Evolutionary conservation across 2,888 invertebrate species (phyloP).

Genomic region (Sinelater perroti): DNA sequence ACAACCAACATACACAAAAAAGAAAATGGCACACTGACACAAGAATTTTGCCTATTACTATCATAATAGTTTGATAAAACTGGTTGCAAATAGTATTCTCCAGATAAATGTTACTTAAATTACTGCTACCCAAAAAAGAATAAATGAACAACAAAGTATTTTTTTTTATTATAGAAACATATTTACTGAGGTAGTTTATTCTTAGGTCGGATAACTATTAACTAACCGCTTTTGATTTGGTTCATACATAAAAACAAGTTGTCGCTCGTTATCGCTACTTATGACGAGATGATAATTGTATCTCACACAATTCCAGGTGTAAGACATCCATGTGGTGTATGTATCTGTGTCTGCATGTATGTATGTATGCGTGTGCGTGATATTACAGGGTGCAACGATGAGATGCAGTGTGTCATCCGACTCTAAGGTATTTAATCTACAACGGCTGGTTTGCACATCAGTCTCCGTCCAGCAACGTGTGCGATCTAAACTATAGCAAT

Average conservation of each 20-base stretch:
- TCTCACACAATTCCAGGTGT: not conserved
- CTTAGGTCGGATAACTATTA: conserved; percentile 59
- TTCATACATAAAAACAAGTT: no score
- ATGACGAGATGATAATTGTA: not conserved
- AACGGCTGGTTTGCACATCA: conserved; percentile 62
- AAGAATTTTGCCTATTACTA: conserved; percentile 50
- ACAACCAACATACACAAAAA: conserved; percentile 52
- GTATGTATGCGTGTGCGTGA: conserved; percentile 7
- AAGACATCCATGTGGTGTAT: no score
- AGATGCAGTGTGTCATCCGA: conserved; percentile 52
- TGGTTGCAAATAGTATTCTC: conserved; percentile 61
- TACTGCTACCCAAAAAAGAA: conserved; percentile 55
- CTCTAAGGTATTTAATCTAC: conserved; percentile 61
- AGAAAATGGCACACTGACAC: conserved; percentile 62
- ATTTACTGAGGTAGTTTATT: conserved; percentile 63
- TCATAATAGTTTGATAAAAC: conserved; percentile 39
- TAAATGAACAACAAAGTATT: conserved; percentile 61
- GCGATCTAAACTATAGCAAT: conserved; percentile 56
- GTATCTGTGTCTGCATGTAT: no score
- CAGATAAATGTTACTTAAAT: conserved; percentile 49
- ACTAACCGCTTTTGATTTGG: conserved; percentile 23
- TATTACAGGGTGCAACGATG: conserved; percentile 19
- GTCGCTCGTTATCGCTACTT: no score
- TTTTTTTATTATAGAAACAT: conserved; percentile 59
- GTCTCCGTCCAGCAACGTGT: conserved; percentile 60